Base-by-base conservation (phyloP, 2,113 vertebrate genomes). In the Xenopus laevis region DNA sequence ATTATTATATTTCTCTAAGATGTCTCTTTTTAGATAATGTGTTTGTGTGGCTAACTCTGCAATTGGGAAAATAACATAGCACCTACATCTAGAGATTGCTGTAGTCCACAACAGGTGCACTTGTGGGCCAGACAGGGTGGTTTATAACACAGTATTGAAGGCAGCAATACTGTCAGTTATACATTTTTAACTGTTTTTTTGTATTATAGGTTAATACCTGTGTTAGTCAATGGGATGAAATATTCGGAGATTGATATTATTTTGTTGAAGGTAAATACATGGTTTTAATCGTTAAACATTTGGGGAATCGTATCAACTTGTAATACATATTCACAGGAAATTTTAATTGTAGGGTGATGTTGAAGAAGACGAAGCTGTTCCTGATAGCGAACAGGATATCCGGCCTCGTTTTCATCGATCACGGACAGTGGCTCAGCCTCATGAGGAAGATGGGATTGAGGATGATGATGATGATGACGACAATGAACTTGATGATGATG, bases 161-260 rank as follows among this genome's bases (percentile, higher is more conserved):
- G 33, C 33, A 40, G 6, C 33, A 40, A 7, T 4, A 40, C 33
- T 40, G 33, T 40, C 6, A 7, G 33, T 40, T 40, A 40, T 40
- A 40, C 6, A 40, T 40, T 40, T 50, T 27, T 27, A 2, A 27
- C 4, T 27, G 23, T 50, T 16, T 23, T 83, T 77, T 75, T 66
- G 81, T 82, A 81, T 82, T 85, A 4, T 85, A 98, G 97, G 79
- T 89, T 98, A 80, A 96, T 92, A 85, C 97, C 96, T 70, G 96
- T 98, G 62, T 92, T 98, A 75, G 95, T 98, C 83, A 98, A 98
- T 81, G 96, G 96, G 82, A 98, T 98, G 96, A 98, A 97, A 82
- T 98, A 98, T 82, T 98, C 96, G 1, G 96, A 98, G 86, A 98
- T 98, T 12, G 97, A 98, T 89, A 98, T 98, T 77, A 98, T 98